Base-by-base conservation (phyloP, 2,888 invertebrate species). In the Campopleginae sp. region DNA sequence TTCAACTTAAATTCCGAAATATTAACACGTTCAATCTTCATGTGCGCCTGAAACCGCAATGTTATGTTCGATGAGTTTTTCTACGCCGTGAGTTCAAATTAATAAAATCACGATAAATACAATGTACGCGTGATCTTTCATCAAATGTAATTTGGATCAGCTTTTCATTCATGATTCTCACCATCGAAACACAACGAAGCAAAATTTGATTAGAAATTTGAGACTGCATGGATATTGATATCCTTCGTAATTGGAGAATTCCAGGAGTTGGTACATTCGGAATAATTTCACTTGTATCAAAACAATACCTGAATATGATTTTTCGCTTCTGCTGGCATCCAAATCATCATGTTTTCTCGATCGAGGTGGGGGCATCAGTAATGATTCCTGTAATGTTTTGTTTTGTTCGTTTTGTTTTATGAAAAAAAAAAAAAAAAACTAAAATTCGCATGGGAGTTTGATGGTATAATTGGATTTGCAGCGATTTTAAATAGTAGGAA, bases 181-280 rank as follows among this genome's bases (percentile, higher is more conserved):
- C 74, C 12, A 66, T 44, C 42, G 38, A 14, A 72, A 70, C 33
- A 38, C 54, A 81, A 66, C 63, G 76, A 80, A 72, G 77, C 65
- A 77, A 72, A 72, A 80, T 80, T 84, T 46, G 23, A 71, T 68
- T 27, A 51, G 71, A 46, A 76, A 77, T 77, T 84, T 66, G 65
- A 76, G 63, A 80, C 48, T 71, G 65, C 77, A 65, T 76, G 80
- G 23, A 46, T 61, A 77, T 80, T 80, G 80, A 84, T 84, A 80
- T 77, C 84, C 46, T 54, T 80, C 58, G 58, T 58, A 31, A 58
- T 76, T 74, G 70, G 75, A 70, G 76, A 63, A 72, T 74, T 74
- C 58, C 58, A 23, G 38, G n/a, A 61, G 77, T n/a, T 74, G 33
- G 72, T 48, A 58, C 61, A 78, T 77, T 77, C 72, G 54, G 68